Evolutionary conservation across 2,797 vertebrate genomes (phyloP).

Genomic region (Manis crassicaudata): DNA sequence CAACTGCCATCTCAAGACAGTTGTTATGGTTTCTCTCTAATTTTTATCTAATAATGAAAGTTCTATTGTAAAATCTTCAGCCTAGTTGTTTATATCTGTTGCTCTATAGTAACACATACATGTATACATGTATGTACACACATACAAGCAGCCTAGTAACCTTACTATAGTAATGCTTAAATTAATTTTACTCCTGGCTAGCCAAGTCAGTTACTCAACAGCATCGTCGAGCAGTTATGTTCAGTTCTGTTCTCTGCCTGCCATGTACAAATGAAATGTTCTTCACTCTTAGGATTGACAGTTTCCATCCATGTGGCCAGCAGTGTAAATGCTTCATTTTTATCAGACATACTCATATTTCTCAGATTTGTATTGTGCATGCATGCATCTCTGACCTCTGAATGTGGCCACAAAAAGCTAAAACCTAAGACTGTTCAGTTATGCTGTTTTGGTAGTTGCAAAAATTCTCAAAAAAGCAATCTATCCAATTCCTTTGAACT

Average conservation of each 20-base stretch:
- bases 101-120: not conserved
- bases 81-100: not conserved
- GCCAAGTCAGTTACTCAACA: not conserved
- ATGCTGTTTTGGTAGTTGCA: not conserved
- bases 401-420: not conserved
- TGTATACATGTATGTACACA: not conserved
- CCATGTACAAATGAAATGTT: not conserved
- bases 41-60: constrained; percentile 25
- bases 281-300: not conserved
- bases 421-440: not conserved
- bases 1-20: not conserved
- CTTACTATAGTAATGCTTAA: not conserved
- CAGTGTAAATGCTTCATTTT: not conserved
- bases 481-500: not conserved
- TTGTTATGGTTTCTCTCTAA: not conserved
- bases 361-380: not conserved
- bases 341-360: not conserved
- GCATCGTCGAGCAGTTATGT: not conserved
- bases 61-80: constrained; percentile 27
- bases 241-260: not conserved
- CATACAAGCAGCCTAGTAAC: not conserved
- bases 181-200: no score
- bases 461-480: not conserved
- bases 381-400: not conserved
- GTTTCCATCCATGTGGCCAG: not conserved